These are phyloP conservation scores for Terrapene triunguis DNA, from an alignment of 2,113 vertebrate species.

Conservation along the genomic window DNA sequence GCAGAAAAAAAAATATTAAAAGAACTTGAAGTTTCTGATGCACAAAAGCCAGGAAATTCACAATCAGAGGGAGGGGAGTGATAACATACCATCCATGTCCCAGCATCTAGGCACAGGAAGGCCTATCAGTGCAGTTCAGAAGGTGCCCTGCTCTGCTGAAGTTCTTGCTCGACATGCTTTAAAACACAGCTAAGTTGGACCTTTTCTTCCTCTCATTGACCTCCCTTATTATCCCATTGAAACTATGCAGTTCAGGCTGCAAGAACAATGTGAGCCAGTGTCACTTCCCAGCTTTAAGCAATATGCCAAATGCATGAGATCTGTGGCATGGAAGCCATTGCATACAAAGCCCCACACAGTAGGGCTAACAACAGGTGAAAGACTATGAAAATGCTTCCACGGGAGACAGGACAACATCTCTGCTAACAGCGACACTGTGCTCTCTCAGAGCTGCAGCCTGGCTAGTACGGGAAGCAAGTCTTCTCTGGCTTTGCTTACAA, in stretches of 20 bases:
- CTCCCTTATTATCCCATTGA: background rate
- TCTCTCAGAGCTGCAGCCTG: background rate
- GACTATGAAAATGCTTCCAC: background rate
- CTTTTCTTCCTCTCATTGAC: background rate
- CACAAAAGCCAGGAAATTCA: background rate
- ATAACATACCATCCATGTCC: no score
- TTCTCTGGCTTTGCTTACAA: background rate
- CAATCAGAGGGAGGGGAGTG: no score
- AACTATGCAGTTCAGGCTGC: background rate
- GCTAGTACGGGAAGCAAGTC: background rate
- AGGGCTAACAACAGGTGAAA: background rate
- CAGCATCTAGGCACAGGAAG: background rate
- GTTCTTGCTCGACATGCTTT: background rate
- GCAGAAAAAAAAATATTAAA: no score
- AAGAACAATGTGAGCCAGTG: background rate
- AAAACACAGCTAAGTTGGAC: background rate
- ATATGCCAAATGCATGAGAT: background rate
- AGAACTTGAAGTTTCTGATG: no score
- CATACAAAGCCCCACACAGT: no score
- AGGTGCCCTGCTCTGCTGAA: background rate
- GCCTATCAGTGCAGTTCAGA: background rate
- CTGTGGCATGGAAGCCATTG: background rate
- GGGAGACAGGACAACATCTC: background rate
- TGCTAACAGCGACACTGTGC: background rate
- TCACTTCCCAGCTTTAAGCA: background rate